Percentiles rank a stretch among this genome's conserved stretches.
These are phyloP conservation scores for Anoplophora glabripennis DNA, from an alignment of 1,140 invertebrate genomes.

Conservation along the genomic window DNA sequence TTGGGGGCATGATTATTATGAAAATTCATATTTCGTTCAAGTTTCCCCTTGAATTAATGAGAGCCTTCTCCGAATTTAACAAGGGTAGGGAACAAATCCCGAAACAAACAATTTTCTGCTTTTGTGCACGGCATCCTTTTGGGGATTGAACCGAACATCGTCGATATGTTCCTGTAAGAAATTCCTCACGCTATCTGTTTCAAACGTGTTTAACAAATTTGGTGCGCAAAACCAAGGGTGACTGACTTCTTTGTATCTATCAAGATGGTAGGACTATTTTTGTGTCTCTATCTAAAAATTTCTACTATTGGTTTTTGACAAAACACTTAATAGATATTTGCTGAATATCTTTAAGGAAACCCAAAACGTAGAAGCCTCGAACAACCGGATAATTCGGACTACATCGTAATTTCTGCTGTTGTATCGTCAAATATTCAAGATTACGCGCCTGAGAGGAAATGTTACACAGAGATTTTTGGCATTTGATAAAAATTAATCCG, in stretches of 20 bases:
- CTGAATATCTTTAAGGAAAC: too few species aligned
- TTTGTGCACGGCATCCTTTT: not conserved
- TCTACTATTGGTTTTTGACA: not conserved
- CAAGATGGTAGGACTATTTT: not conserved
- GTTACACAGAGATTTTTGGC: too few species aligned
- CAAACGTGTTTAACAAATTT: not conserved
- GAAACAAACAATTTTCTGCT: slow-evolving; percentile 10
- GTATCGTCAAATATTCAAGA: too few species aligned
- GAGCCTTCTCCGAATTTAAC: not conserved
- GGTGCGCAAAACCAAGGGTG: not conserved
- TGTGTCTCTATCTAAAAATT: not conserved
- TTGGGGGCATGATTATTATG: too few species aligned
- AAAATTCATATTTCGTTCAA: not conserved
- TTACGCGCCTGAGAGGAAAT: too few species aligned
- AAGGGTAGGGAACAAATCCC: slow-evolving; percentile 1
- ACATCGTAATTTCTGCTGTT: too few species aligned
- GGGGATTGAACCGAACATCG: not conserved
- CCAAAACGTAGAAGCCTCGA: too few species aligned
- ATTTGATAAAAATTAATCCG: too few species aligned
- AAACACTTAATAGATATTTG: too few species aligned
- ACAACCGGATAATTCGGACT: too few species aligned
- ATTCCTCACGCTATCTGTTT: not conserved
- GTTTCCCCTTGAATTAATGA: slow-evolving; percentile 3
- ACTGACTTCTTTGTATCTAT: slow-evolving; percentile 3
- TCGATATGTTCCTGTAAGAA: slow-evolving; percentile 1